A percentile compares a stretch with the other conserved stretches of the same genome.
Evolutionary conservation across 2,113 vertebrate species (phyloP).

Genomic region (Podilymbus podiceps): DNA sequence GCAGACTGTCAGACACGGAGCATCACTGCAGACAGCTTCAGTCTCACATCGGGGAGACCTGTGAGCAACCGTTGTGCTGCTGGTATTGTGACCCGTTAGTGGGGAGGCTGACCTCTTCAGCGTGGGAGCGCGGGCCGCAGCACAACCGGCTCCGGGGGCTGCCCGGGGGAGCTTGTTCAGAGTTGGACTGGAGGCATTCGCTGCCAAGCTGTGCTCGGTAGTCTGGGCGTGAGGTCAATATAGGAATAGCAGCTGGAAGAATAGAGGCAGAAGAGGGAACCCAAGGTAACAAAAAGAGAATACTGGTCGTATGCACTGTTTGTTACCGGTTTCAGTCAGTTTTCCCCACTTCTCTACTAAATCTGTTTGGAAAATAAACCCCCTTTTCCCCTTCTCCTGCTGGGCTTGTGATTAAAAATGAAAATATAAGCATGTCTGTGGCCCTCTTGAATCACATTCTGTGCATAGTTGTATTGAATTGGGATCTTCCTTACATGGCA

Average conservation of each 20-base stretch:
- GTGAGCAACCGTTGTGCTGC: neutral
- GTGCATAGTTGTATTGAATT: neutral
- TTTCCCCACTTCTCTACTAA: neutral
- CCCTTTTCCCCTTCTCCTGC: neutral
- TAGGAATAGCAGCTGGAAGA: neutral
- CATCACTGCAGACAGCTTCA: neutral
- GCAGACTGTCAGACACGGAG: neutral
- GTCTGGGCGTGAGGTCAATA: neutral
- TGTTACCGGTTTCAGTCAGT: neutral
- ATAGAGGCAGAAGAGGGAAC: neutral
- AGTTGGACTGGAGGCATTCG: neutral
- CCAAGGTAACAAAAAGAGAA: neutral
- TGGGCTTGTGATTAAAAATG: neutral
- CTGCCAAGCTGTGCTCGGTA: accelerated
- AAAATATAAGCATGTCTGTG: neutral
- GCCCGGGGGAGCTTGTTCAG: neutral
- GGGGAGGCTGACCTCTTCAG: neutral
- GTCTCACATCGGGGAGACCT: neutral
- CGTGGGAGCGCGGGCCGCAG: neutral
- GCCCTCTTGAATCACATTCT: neutral
- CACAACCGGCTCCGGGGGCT: neutral
- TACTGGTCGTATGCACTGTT: neutral
- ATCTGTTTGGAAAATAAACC: neutral
- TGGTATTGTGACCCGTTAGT: neutral
- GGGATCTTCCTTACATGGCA: neutral